Evolutionary conservation across 1,140 invertebrate species (phyloP).

Genomic region (Leguminivora glycinivorella): DNA sequence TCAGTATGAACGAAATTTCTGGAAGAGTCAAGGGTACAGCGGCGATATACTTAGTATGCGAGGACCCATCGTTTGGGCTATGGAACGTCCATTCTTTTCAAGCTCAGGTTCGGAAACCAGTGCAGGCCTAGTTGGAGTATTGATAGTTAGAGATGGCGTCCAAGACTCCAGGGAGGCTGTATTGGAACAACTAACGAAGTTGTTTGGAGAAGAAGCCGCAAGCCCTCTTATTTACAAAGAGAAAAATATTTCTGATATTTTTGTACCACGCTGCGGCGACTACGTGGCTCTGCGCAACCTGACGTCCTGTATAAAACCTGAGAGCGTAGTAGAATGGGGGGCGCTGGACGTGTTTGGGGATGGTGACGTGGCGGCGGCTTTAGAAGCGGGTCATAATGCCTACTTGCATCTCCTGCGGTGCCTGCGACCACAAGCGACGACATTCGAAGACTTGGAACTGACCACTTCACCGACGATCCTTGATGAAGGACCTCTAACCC

Average conservation of each 20-base stretch:
- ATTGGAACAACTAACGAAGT: constrained; percentile 56
- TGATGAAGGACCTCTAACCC: constrained; percentile 37
- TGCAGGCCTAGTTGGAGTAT: constrained; percentile 56
- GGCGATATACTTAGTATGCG: constrained; percentile 66
- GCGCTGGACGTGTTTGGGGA: constrained; percentile 66
- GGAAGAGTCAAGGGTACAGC: constrained; percentile 58
- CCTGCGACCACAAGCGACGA: constrained; percentile 67
- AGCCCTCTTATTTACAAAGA: constrained; percentile 57
- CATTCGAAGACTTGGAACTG: constrained; percentile 54
- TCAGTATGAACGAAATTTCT: constrained; percentile 62
- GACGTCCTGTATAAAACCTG: constrained; percentile 35
- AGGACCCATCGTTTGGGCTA: constrained; percentile 70
- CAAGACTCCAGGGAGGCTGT: constrained; percentile 51
- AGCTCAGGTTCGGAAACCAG: constrained; percentile 47
- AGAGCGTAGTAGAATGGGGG: constrained; percentile 54
- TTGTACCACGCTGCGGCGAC: constrained; percentile 62
- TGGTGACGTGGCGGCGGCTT: constrained; percentile 60
- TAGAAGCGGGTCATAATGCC: constrained; percentile 65
- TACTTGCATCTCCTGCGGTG: constrained; percentile 58
- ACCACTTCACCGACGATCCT: constrained; percentile 49
- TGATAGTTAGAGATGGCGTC: constrained; percentile 45
- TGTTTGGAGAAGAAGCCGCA: constrained; percentile 61
- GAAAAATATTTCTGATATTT: constrained; percentile 54
- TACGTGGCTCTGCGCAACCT: constrained; percentile 51
- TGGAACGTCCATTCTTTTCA: constrained; percentile 56